Conservation (phyloP, 2,888 invertebrate genomes). For the Iphiclides podalirius region DNA sequence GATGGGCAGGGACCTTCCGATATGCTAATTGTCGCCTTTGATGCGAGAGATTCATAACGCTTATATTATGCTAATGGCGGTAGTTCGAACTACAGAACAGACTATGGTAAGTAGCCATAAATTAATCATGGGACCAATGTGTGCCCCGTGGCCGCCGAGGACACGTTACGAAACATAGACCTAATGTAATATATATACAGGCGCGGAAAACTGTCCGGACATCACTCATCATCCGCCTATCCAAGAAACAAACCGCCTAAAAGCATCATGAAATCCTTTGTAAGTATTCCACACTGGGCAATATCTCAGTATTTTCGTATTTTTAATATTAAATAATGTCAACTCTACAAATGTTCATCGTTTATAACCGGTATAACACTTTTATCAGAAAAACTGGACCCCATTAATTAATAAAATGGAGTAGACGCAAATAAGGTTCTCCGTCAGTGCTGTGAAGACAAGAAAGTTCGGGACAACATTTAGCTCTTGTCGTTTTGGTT, state of each 20-base stretch:
- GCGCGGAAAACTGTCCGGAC: constrained; percentile 6
- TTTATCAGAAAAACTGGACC: no score
- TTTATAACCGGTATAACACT: no score
- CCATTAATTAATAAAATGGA: no score
- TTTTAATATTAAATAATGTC: no score
- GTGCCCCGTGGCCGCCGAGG: constrained; percentile 21
- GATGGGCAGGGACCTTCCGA: no score
- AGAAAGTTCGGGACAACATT: no score
- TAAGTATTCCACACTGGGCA: constrained; percentile 36
- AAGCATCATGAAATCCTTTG: constrained; percentile 46
- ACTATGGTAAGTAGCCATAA: constrained; percentile 10
- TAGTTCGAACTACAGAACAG: background rate
- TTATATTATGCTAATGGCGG: constrained; percentile 14
- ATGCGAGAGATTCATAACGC: background rate
- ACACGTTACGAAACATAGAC: constrained; percentile 26
- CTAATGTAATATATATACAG: constrained; percentile 25
- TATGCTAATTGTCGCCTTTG: constrained; percentile 3
- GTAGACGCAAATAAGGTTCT: no score
- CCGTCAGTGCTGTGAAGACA: no score
- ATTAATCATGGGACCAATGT: constrained; percentile 12
- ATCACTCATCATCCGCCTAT: constrained; percentile 20
- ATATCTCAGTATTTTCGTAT: background rate
- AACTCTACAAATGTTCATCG: no score
- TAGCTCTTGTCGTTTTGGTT: no score
- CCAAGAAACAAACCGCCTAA: constrained; percentile 5